phyloP scores from a whole-genome alignment of 2,797 vertebrate genomes.

The Catharus ustulatus region DNA sequence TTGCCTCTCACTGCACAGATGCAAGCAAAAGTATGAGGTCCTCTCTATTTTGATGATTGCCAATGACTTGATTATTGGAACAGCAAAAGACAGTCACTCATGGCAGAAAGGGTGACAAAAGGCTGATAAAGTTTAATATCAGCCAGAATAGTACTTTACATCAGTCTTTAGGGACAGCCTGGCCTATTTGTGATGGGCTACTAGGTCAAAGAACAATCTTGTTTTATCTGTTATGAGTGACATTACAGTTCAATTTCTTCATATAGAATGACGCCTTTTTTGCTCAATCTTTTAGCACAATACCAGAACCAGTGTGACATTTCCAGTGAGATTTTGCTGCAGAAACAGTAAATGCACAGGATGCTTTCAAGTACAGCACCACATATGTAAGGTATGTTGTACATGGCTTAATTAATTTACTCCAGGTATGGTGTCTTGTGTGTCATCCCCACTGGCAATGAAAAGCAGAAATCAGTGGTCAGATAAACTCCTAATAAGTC shows the following conservation, averaged over 20 bases:
- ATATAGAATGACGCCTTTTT: not conserved
- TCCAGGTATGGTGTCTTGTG: not conserved
- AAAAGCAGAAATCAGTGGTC: not conserved
- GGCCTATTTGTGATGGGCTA: not conserved
- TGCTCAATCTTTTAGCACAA: not conserved
- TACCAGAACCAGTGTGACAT: not conserved
- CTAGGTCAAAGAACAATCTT: not conserved
- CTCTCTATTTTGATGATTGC: not conserved
- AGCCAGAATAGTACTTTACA: not conserved
- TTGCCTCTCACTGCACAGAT: not conserved
- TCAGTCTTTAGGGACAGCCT: not conserved
- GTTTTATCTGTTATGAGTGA: not conserved
- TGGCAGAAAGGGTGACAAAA: not conserved
- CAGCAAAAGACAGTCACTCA: not conserved
- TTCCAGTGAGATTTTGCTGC: not conserved
- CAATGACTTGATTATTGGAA: not conserved
- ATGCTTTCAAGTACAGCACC: not conserved
- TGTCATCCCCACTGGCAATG: not conserved
- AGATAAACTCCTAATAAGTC: not conserved
- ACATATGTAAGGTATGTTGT: not conserved
- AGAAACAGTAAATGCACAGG: not conserved
- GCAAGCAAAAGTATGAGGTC: not conserved
- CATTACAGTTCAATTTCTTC: not conserved
- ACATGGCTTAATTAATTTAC: not conserved
- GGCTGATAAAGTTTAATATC: not conserved